Base-by-base conservation (phyloP, 1,140 invertebrate species). In the Notospermus geniculatus region DNA sequence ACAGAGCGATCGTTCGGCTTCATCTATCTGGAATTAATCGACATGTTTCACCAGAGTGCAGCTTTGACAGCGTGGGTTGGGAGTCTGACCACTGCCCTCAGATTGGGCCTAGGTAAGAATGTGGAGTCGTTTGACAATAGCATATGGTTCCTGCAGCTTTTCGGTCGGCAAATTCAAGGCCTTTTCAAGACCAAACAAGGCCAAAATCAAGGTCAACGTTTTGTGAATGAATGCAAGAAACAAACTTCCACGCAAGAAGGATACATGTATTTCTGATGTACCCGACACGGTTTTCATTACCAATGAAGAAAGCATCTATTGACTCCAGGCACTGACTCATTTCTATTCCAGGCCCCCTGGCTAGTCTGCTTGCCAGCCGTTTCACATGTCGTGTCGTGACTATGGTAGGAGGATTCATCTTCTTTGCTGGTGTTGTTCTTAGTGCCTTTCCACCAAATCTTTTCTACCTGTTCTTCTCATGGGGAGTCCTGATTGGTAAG, bases 351-450 rank as follows among this genome's bases (percentile, higher is more conserved):
- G 92, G 93, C 71, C 95, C 96, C 13, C 84, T 98, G 58, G 94
- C 97, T 56, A 95, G 93, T 68, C 93, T 93, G 28, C 82, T 99
- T 72, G 93, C 93, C 58, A 98, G 98, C 83, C 95, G 93, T 77
- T 98, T 88, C 80, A 95, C 95, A 7, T 97, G 95, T 79, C 87
- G 95, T 7, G 84, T 88, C 0, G 93, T 97, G 0, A 97, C 94
- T 73, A 92, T 98, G 57, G 88, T 89, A 0, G 95, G 95, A 17
- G 90, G 91, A 69, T 77, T 95, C 25, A 86, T 98, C 41, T 89
- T 90, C 2, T 32, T 79, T 92, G 23, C 88, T 90, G 0, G 85
- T 87, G 86, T 97, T 45, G 81, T 90, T 13, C 68, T 88, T 2
- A 93, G 91, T 62, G 84, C 88, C 19, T 90, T 87, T 68, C 91